These are phyloP conservation scores for Cantharis rustica DNA, from an alignment of 2,888 invertebrate species.

Conservation along the genomic window DNA sequence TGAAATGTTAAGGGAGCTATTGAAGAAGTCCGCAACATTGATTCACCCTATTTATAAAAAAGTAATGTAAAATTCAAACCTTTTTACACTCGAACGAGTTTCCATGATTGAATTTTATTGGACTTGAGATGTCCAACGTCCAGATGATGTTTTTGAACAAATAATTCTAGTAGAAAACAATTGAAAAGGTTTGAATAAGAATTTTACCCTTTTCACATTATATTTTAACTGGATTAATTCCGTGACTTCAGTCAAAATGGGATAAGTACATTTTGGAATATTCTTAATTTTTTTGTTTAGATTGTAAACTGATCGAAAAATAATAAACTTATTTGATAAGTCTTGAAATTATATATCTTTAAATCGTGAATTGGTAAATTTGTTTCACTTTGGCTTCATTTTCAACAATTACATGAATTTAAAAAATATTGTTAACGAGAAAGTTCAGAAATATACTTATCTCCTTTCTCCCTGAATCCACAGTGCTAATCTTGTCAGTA, in stretches of 20 bases:
- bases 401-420: neutral
- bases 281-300: too few species aligned
- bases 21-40: neutral
- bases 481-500: neutral
- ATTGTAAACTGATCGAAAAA: too few species aligned
- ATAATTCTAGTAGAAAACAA: neutral
- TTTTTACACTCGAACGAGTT: neutral
- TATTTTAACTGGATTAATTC: neutral
- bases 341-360: too few species aligned
- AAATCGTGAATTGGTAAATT: neutral
- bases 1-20: neutral
- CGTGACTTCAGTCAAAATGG: neutral
- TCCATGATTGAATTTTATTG: neutral
- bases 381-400: neutral
- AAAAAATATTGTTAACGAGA: neutral
- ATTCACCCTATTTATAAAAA: neutral
- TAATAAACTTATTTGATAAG: too few species aligned
- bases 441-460: neutral
- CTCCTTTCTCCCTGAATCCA: neutral
- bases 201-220: neutral
- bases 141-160: neutral
- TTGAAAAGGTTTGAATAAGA: neutral
- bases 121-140: neutral
- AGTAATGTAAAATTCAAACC: neutral
- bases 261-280: neutral